phyloP scores from a whole-genome alignment of 2,113 vertebrate species.

The Puffinus mauretanicus region DNA sequence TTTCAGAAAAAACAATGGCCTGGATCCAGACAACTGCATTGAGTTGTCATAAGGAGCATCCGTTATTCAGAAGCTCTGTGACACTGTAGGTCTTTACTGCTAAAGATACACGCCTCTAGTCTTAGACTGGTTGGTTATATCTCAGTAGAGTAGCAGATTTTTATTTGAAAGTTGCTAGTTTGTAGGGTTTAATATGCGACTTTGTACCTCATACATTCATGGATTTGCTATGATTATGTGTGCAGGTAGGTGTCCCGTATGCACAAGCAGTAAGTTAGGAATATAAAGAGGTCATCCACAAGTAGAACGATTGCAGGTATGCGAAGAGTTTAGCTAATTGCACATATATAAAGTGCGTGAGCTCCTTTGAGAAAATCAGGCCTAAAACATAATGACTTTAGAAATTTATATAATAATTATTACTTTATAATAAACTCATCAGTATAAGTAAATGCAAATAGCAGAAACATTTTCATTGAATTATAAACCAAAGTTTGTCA shows the following conservation, averaged over 20 bases:
- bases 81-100: background rate
- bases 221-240: background rate
- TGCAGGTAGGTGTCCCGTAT: background rate
- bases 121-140: background rate
- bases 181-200: background rate
- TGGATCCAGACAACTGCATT: background rate
- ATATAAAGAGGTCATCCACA: background rate
- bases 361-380: background rate
- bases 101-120: background rate
- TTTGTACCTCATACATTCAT: background rate
- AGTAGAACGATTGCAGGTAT: background rate
- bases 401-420: background rate
- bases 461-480: background rate
- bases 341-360: background rate
- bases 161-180: background rate
- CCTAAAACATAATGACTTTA: background rate
- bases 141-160: background rate
- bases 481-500: background rate
- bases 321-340: background rate
- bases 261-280: background rate
- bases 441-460: background rate
- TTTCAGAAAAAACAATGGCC: background rate
- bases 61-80: background rate
- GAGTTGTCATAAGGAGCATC: background rate
- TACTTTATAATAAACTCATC: background rate